Percentiles rank a stretch among this genome's conserved stretches.
phyloP scores from a whole-genome alignment of 2,888 invertebrate species.

The Ophion obscuratus region DNA sequence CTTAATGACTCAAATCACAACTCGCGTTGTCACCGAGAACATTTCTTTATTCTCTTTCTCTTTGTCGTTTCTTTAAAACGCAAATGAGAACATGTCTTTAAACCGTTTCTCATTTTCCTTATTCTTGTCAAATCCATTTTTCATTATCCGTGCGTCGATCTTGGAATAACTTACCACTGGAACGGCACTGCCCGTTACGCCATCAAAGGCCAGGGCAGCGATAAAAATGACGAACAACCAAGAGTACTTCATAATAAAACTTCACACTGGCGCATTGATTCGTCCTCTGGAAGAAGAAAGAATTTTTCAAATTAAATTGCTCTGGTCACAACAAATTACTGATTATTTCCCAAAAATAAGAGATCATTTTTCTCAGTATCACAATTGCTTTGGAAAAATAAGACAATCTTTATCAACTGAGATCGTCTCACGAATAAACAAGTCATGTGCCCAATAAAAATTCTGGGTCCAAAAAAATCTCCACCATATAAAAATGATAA shows the following conservation, averaged over 20 bases:
- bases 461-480: too few species aligned
- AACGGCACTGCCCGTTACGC: constrained; percentile 17
- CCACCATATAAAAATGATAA: too few species aligned
- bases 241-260: constrained; percentile 32
- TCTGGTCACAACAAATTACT: too few species aligned
- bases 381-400: not conserved
- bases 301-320: too few species aligned
- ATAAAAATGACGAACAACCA: constrained; percentile 22
- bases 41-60: too few species aligned
- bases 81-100: too few species aligned
- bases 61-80: too few species aligned
- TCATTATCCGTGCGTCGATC: not conserved
- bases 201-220: constrained; percentile 19
- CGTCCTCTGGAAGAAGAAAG: constrained; percentile 30
- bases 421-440: too few species aligned
- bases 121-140: not conserved
- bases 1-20: not conserved
- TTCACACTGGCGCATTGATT: constrained; percentile 14
- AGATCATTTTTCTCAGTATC: too few species aligned
- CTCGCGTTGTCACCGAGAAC: not conserved
- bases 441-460: too few species aligned
- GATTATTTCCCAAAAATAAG: too few species aligned
- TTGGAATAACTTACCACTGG: constrained; percentile 37
- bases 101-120: not conserved
- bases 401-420: not conserved